phyloP scores from a whole-genome alignment of 2,113 vertebrate species.

The Mionectes macconnelli region DNA sequence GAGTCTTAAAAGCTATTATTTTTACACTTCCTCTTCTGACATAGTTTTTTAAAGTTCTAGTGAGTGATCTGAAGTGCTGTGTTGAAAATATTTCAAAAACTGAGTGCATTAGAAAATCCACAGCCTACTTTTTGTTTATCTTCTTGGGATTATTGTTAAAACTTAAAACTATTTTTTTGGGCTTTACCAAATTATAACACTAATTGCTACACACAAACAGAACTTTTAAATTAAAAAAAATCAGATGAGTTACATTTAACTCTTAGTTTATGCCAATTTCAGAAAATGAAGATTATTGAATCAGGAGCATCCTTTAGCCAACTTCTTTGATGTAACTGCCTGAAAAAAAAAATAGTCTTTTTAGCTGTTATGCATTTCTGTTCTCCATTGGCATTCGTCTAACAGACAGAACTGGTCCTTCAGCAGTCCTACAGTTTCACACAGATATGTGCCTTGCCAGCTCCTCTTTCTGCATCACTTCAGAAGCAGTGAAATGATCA shows the following conservation, averaged over 20 bases:
- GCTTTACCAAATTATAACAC: neutral
- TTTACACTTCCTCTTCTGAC: neutral
- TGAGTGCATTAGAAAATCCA: neutral
- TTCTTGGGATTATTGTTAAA: neutral
- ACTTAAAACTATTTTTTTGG: accelerated
- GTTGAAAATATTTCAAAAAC: neutral
- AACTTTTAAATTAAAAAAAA: neutral
- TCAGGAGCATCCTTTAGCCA: neutral
- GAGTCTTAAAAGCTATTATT: neutral
- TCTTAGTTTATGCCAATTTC: neutral
- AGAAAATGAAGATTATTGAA: neutral
- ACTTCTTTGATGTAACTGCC: accelerated
- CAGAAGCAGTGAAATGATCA: accelerated
- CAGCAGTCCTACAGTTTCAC: neutral
- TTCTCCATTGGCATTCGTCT: neutral
- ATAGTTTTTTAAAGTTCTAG: neutral
- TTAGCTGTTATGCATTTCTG: neutral
- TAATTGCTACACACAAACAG: neutral
- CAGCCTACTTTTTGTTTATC: neutral
- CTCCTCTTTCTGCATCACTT: neutral
- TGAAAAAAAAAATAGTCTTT: neutral
- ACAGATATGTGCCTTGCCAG: neutral
- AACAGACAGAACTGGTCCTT: neutral
- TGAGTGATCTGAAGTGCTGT: neutral
- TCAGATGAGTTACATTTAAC: accelerated